Conservation (phyloP, 2,888 invertebrate species). For the Dorcus parallelipipedus region DNA sequence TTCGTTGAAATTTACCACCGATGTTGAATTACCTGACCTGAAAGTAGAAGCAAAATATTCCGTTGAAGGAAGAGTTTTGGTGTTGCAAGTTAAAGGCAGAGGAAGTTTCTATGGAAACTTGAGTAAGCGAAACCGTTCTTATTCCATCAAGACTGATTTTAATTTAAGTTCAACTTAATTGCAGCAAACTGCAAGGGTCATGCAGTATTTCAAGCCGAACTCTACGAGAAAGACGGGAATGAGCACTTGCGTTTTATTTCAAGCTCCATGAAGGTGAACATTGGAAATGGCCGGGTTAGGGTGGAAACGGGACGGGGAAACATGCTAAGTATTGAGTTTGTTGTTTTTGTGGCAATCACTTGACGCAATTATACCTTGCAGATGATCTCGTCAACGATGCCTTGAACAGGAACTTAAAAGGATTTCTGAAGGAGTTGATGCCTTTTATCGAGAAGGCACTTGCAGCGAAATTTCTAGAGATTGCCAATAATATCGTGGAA, state of each 20-base stretch:
- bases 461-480: slow-evolving; percentile 46
- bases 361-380: slow-evolving; percentile 29
- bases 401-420: slow-evolving; percentile 55
- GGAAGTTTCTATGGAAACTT: slow-evolving; percentile 56
- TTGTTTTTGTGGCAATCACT: background rate
- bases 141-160: background rate
- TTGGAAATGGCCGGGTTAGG: slow-evolving; percentile 50
- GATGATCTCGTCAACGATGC: slow-evolving; percentile 54
- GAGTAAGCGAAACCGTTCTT: slow-evolving; percentile 42
- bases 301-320: slow-evolving; percentile 55
- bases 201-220: slow-evolving; percentile 34
- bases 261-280: slow-evolving; percentile 49
- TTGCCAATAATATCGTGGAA: slow-evolving; percentile 51
- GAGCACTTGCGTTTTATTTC: slow-evolving; percentile 48
- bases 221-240: slow-evolving; percentile 45
- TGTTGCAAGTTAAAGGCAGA: slow-evolving; percentile 54
- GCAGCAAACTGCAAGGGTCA: slow-evolving; percentile 38
- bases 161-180: slow-evolving; percentile 13
- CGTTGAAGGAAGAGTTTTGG: slow-evolving; percentile 53
- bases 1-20: slow-evolving; percentile 43
- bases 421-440: slow-evolving; percentile 53
- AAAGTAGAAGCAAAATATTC: slow-evolving; percentile 53
- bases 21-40: slow-evolving; percentile 52
- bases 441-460: slow-evolving; percentile 54
- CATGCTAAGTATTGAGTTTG: slow-evolving; percentile 46